Conservation (phyloP, 37 sponge, comb jelly and placozoan genomes). For the Lycopodina hypogea region DNA sequence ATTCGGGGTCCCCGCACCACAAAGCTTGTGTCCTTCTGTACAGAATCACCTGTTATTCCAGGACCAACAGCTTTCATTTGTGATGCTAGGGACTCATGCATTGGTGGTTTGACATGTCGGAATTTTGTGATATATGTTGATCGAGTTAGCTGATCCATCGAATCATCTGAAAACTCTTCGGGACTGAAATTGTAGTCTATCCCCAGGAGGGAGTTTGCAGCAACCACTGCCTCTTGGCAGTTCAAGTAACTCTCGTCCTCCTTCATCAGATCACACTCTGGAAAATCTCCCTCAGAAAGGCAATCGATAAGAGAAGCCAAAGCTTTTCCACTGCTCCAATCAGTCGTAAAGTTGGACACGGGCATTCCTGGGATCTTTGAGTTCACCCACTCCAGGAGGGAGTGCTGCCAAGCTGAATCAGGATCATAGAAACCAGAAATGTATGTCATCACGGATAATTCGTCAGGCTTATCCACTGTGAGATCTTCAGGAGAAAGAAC, state of each 20-base stretch:
- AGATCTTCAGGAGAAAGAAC: slow-evolving; percentile 62
- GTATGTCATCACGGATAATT: slow-evolving; percentile 86
- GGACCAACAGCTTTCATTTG: slow-evolving; percentile 37
- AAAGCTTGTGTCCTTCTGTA: slow-evolving; percentile 50
- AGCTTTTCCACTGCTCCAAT: slow-evolving; percentile 73
- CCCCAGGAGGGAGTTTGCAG: slow-evolving; percentile 56
- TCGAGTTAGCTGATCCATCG: slow-evolving; percentile 55
- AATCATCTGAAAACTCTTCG: slow-evolving; percentile 57
- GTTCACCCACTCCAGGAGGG: slow-evolving; percentile 74
- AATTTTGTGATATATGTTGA: slow-evolving; percentile 73
- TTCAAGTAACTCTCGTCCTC: slow-evolving; percentile 42
- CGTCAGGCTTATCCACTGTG: slow-evolving; percentile 68
- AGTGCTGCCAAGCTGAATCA: slow-evolving; percentile 56
- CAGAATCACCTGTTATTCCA: slow-evolving; percentile 42
- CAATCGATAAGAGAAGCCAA: slow-evolving; percentile 74
- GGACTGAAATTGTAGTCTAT: slow-evolving; percentile 43
- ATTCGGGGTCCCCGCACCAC: slow-evolving; percentile 48
- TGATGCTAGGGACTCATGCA: neutral
- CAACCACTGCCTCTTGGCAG: slow-evolving; percentile 57
- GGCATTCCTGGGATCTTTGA: slow-evolving; percentile 60
- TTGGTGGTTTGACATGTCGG: slow-evolving; percentile 36
- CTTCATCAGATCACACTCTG: slow-evolving; percentile 55
- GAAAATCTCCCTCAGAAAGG: slow-evolving; percentile 45
- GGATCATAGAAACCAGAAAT: slow-evolving; percentile 74
- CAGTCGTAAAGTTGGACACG: slow-evolving; percentile 69